Evolutionary conservation across 2,797 vertebrate species (phyloP).

Genomic region (Pempheris klunzingeri): DNA sequence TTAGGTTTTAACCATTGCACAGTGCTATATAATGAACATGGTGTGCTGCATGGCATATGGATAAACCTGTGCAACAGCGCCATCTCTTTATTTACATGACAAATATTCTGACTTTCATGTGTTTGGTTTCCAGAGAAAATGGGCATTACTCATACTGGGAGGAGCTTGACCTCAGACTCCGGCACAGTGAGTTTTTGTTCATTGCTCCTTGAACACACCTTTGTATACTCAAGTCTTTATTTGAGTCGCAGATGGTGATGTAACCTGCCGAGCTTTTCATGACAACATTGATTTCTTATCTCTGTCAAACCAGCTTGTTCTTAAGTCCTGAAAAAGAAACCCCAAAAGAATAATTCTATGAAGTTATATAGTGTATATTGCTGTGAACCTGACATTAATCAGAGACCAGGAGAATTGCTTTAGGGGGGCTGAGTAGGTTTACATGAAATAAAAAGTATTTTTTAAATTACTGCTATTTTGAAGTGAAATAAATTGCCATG

Average conservation of each 20-base stretch:
- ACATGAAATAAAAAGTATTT: background rate
- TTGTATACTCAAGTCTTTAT: background rate
- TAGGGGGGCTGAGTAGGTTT: background rate
- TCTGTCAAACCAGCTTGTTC: background rate
- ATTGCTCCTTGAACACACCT: background rate
- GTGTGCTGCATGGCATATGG: background rate
- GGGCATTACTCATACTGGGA: slow-evolving; percentile 52
- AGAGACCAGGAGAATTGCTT: background rate
- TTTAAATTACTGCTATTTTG: background rate
- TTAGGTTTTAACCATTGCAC: background rate
- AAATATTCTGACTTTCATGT: slow-evolving; percentile 22
- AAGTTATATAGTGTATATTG: background rate
- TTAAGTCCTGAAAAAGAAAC: background rate
- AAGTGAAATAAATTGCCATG: background rate
- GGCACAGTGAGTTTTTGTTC: slow-evolving; percentile 59
- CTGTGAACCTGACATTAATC: background rate
- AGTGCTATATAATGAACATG: background rate
- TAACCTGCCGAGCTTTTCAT: background rate
- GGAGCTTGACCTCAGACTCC: slow-evolving; percentile 69
- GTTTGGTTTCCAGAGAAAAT: slow-evolving; percentile 61
- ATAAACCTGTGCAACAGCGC: background rate
- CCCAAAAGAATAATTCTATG: background rate
- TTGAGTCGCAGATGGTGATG: slow-evolving; percentile 10
- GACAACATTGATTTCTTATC: background rate
- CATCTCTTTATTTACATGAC: background rate